Conservation (phyloP, 1,140 invertebrate species). For the Megathymus violae region DNA sequence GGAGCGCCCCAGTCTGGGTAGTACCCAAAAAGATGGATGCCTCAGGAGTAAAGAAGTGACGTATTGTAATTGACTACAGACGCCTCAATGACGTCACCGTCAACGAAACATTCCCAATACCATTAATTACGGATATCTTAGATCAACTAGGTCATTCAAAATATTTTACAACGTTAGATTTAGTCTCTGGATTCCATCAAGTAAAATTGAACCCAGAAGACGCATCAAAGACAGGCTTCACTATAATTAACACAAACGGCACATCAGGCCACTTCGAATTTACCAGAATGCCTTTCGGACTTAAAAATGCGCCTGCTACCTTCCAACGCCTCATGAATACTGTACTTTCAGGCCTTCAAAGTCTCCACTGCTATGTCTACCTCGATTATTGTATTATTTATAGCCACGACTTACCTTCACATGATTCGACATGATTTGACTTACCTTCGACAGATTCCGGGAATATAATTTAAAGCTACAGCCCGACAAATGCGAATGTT, state of each 20-base stretch:
- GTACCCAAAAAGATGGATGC: constrained; percentile 33
- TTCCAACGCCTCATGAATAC: constrained; percentile 73
- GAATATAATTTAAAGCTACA: constrained; percentile 68
- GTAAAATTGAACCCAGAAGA: constrained; percentile 14
- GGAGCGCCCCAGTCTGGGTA: constrained; percentile 18
- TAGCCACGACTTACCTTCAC: constrained; percentile 58
- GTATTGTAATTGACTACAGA: constrained; percentile 39
- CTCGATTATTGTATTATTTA: constrained; percentile 78
- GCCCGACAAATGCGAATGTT: constrained; percentile 65
- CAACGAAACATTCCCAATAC: constrained; percentile 29
- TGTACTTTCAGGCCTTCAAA: constrained; percentile 40
- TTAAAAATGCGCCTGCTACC: constrained; percentile 43
- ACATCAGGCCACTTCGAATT: constrained; percentile 65
- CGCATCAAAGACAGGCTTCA: constrained; percentile 58
- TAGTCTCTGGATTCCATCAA: constrained; percentile 46
- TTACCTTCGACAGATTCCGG: constrained; percentile 56
- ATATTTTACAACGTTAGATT: constrained; percentile 81
- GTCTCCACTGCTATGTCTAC: constrained; percentile 57
- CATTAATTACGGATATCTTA: constrained; percentile 44
- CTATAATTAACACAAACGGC: constrained; percentile 21
- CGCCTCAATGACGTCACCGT: constrained; percentile 39
- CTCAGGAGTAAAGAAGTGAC: constrained; percentile 33
- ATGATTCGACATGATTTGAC: constrained; percentile 51
- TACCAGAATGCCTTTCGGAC: constrained; percentile 61
- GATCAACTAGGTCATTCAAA: constrained; percentile 74